Conservation (phyloP, 23 tunicate species). For the Clavelina lepadiformis region DNA sequence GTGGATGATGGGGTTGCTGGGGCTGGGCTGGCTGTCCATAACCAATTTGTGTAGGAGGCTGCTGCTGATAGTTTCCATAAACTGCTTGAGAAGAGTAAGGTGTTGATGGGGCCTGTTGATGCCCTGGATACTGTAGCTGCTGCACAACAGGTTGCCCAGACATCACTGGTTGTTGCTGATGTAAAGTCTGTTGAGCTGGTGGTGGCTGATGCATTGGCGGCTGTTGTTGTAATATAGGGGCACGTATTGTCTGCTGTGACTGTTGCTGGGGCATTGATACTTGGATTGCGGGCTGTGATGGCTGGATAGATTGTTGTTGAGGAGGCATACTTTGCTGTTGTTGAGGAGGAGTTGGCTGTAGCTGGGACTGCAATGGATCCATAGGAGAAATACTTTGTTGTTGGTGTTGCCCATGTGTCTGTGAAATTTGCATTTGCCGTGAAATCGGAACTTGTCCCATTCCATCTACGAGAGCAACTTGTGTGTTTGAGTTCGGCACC, state of each 20-base stretch:
- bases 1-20: slow-evolving; percentile 4
- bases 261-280: neutral
- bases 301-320: neutral
- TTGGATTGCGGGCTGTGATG: slow-evolving; percentile 11
- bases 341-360: slow-evolving; percentile 11
- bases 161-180: slow-evolving; percentile 1
- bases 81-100: slow-evolving; percentile 12
- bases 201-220: slow-evolving; percentile 3
- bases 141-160: neutral
- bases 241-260: neutral
- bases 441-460: neutral
- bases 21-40: slow-evolving; percentile 1
- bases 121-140: slow-evolving; percentile 15
- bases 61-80: slow-evolving; percentile 23
- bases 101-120: slow-evolving; percentile 7
- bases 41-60: neutral
- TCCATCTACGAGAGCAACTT: no score
- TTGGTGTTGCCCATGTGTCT: slow-evolving; percentile 11
- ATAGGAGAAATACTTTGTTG: no score
- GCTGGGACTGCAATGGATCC: slow-evolving; percentile 3
- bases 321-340: neutral
- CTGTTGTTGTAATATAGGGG: slow-evolving; percentile 1
- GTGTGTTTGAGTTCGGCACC: no score
- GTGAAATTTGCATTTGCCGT: slow-evolving; percentile 14
- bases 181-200: neutral